phyloP scores from a whole-genome alignment of 2,113 vertebrate genomes.

The Psilopogon haemacephalus region DNA sequence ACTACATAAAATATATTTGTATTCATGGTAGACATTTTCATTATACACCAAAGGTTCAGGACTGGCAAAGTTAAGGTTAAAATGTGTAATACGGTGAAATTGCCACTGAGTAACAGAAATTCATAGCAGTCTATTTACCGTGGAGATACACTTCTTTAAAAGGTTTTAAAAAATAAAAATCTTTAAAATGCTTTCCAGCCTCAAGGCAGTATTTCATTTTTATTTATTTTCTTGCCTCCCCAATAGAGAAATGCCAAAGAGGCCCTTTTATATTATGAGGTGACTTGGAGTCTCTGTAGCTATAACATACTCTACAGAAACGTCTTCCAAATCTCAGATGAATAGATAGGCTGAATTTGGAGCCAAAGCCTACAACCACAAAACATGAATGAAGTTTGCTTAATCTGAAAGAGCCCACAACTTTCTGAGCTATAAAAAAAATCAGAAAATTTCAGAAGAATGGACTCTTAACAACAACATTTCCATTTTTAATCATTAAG shows the following conservation, averaged over 20 bases:
- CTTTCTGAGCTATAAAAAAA: neutral
- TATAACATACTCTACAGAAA: neutral
- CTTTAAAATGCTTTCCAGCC: neutral
- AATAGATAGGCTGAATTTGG: constrained; percentile 54
- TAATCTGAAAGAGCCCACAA: neutral
- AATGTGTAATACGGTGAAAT: neutral
- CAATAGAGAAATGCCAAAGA: neutral
- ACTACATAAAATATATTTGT: neutral
- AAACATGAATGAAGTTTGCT: constrained; percentile 33
- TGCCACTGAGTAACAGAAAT: neutral
- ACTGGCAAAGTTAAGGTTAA: neutral
- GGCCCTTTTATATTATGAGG: neutral
- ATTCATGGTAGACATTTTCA: neutral
- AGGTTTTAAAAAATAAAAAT: neutral
- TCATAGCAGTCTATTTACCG: neutral
- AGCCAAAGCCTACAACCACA: constrained; percentile 42
- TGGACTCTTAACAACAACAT: neutral
- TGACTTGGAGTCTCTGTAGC: neutral
- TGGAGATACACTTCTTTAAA: neutral
- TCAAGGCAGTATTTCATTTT: neutral
- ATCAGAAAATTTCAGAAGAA: constrained; percentile 25
- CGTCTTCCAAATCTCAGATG: constrained; percentile 27
- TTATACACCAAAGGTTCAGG: neutral
- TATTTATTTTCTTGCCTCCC: neutral
- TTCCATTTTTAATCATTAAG: constrained; percentile 32